Base-by-base conservation (phyloP, 2,888 invertebrate species). In the Oscheius sp. region DNA sequence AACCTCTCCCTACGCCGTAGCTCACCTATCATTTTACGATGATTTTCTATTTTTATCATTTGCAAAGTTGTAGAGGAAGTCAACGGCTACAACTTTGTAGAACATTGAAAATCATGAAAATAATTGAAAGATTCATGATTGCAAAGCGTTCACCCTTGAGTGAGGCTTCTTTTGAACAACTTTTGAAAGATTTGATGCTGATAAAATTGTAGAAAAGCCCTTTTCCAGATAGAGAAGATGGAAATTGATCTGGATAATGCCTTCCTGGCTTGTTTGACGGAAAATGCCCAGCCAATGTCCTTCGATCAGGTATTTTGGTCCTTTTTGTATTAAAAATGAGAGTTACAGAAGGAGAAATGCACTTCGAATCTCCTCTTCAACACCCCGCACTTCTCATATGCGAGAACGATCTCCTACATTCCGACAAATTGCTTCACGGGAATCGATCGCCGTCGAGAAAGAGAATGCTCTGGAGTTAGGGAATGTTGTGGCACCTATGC, bases 361-460 rank as follows among this genome's bases (percentile, higher is more conserved):
- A 53, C 63, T 5, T 39, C 63, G 12, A 8, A 27, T 2, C n/a
- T 69, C 15, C 31, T 69, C 17, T 17, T 15, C 25, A 57, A 53
- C n/a, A 55, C 71, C 0, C 72, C 78, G 0, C 57, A 71, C 50
- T 80, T 80, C 65, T 72, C 74, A 0, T 75, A 70, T 61, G 73
- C 69, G 12, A 55, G 80, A 27, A 74, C 76, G 1, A 79, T 82
- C 33, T 72, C 78, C 6, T 77, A 79, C 69, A 76, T 80, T 45
- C 82, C 82, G 10, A 77, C 72, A 10, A 75, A 78, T 61, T 82
- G 82, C 57, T 82, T 82, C 71, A 74, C 78, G 20, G 82, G 82
- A 53, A 65, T 76, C 31, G 72, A 80, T 20, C 57, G 72, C 33
- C 65, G 82, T 34, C 55, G 76, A 10, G 76, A 75, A 31, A 64